These are phyloP conservation scores for Tachina lurida DNA, from an alignment of 2,888 invertebrate species.

Conservation along the genomic window DNA sequence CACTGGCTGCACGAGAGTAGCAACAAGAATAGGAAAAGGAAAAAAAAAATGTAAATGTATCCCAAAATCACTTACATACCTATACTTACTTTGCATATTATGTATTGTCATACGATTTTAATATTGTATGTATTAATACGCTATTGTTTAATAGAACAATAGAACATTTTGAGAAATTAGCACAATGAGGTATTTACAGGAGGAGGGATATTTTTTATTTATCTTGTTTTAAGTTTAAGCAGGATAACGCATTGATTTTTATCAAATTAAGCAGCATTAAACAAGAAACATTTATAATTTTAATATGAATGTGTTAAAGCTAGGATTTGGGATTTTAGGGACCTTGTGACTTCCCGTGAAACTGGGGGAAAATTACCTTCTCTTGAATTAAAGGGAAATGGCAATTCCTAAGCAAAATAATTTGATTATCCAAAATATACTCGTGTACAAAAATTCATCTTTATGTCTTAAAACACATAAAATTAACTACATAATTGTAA, in stretches of 20 bases:
- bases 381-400: no score
- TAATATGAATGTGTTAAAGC: no score
- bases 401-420: no score
- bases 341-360: no score
- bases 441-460: no score
- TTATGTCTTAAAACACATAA: no score
- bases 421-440: no score
- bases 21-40: background rate
- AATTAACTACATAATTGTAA: no score
- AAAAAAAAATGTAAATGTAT: conserved; percentile 41
- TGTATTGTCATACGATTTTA: conserved; percentile 14
- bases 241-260: conserved; percentile 28
- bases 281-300: background rate
- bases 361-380: no score
- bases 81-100: background rate
- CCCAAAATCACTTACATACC: conserved; percentile 27
- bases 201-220: conserved; percentile 11
- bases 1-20: conserved; percentile 7
- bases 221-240: background rate
- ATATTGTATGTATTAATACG: conserved; percentile 21
- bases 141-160: conserved; percentile 41
- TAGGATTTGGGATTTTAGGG: no score
- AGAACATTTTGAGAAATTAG: conserved; percentile 37
- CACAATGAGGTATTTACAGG: conserved; percentile 41
- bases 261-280: conserved; percentile 9